Evolutionary conservation across 2,113 vertebrate genomes (phyloP).

Genomic region (Lamprologus sp.): DNA sequence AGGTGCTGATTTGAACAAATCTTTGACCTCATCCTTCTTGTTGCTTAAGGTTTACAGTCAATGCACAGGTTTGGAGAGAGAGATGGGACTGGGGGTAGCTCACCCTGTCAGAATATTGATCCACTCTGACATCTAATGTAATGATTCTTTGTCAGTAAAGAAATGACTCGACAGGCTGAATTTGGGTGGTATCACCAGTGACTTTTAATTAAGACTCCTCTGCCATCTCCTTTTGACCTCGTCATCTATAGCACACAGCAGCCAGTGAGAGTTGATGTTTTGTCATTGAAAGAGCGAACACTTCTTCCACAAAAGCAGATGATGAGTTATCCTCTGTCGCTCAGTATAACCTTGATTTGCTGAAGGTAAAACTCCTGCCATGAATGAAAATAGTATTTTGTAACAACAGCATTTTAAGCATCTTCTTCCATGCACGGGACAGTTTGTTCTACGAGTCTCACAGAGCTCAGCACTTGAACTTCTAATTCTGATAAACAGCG

Average conservation of each 20-base stretch:
- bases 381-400: constrained; percentile 8
- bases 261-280: constrained; percentile 3
- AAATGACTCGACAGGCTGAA: constrained; percentile 57
- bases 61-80: constrained; percentile 40
- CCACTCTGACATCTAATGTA: constrained; percentile 67
- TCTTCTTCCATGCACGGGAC: neutral
- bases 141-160: constrained; percentile 69
- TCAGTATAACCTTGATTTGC: constrained; percentile 32
- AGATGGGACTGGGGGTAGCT: constrained; percentile 53
- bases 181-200: constrained; percentile 49
- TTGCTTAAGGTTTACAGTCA: constrained; percentile 62
- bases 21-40: constrained; percentile 67
- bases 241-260: constrained; percentile 4
- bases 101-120: constrained; percentile 74
- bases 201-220: constrained; percentile 67
- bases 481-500: constrained; percentile 11
- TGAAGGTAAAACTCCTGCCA: neutral
- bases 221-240: constrained; percentile 53
- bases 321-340: constrained; percentile 9
- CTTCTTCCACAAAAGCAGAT: constrained; percentile 6
- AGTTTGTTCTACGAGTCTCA: neutral
- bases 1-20: constrained; percentile 68
- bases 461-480: neutral
- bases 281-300: neutral
- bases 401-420: neutral